Base-by-base conservation (phyloP, 2,113 vertebrate species). In the Apodemus speciosus region DNA sequence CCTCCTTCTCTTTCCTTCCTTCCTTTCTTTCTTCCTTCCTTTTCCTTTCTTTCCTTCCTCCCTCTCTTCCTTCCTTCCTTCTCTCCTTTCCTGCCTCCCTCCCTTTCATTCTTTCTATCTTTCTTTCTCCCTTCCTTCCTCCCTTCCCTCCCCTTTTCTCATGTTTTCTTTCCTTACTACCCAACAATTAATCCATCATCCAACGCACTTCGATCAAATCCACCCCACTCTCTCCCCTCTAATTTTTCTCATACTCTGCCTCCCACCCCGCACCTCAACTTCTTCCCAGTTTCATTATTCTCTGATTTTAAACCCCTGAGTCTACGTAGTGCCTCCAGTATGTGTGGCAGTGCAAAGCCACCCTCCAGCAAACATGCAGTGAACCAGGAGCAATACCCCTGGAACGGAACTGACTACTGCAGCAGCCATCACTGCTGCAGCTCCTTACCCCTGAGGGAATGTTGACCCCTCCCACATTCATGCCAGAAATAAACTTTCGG, bases 241-340 rank as follows among this genome's bases (percentile, higher is more conserved):
- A 46, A 13, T 20, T 46, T 8, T 40, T 62, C 25, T 16, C 14
- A 6, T 6, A 11, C 51, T n/a, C n/a, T n/a, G n/a, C n/a, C n/a
- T n/a, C 11, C 21, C 3, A 4, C n/a, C 9, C 16, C 4, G 3
- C 3, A 0, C n/a, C 25, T 9, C 7, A 3, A 30, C 38, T 64
- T 18, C 25, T 11, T 32, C 27, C 40, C 40, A 66, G 6, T 23
- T 20, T 46, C 60, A 35, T 46, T 46, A 18, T 30, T 46, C 38
- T 43, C 27, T 40, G 30, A 30, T 46, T 32, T 64, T 83, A 10
- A 83, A 5, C 27, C 56, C 56, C 15, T 9, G 40, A 84, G 60
- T 32, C 15, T 58, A 43, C 25, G 20, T 32, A 43, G 35, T 58
- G 2, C 32, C 38, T 27, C 7, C 58, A 1, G 21, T 2, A 9